These are phyloP conservation scores for Acanthacorydalis orientalis DNA, from an alignment of 2,888 invertebrate genomes.

Conservation along the genomic window DNA sequence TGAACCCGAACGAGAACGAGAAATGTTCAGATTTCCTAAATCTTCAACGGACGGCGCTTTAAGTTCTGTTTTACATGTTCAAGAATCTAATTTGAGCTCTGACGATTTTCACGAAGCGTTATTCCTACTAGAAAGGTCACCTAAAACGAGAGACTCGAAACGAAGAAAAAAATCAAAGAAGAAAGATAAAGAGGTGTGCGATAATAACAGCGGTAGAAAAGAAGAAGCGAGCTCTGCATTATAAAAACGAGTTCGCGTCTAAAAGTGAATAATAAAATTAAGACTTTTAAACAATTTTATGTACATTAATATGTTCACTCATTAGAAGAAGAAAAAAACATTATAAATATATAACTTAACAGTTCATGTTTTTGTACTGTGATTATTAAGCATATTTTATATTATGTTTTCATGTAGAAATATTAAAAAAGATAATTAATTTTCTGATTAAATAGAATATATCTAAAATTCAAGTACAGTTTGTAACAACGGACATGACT, in stretches of 20 bases:
- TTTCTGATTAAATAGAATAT: too few species aligned
- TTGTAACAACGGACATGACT: too few species aligned
- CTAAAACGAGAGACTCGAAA: conserved; percentile 31
- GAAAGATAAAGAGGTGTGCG: conserved; percentile 22
- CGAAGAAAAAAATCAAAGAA: conserved; percentile 30
- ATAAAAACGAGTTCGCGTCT: conserved; percentile 14
- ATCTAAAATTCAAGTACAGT: too few species aligned
- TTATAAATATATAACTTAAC: too few species aligned
- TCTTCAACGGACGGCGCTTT: conserved; percentile 38
- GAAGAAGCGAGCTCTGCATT: conserved; percentile 31
- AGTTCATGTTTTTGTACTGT: too few species aligned
- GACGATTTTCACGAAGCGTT: conserved; percentile 40
- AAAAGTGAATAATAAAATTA: too few species aligned
- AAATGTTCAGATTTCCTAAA: conserved; percentile 35
- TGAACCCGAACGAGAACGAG: conserved; percentile 32
- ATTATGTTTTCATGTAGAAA: too few species aligned
- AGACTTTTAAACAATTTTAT: too few species aligned
- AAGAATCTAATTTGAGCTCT: conserved; percentile 35
- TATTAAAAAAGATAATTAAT: too few species aligned
- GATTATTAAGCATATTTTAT: too few species aligned
- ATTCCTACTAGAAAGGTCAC: conserved; percentile 33
- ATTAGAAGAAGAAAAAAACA: too few species aligned
- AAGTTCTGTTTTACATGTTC: conserved; percentile 37
- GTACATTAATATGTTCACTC: too few species aligned
- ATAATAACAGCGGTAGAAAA: conserved; percentile 16